Evolutionary conservation across 2,113 vertebrate genomes (phyloP), one percentile per base, ranked within the genome.

Genomic region (Scolopax mira): DNA sequence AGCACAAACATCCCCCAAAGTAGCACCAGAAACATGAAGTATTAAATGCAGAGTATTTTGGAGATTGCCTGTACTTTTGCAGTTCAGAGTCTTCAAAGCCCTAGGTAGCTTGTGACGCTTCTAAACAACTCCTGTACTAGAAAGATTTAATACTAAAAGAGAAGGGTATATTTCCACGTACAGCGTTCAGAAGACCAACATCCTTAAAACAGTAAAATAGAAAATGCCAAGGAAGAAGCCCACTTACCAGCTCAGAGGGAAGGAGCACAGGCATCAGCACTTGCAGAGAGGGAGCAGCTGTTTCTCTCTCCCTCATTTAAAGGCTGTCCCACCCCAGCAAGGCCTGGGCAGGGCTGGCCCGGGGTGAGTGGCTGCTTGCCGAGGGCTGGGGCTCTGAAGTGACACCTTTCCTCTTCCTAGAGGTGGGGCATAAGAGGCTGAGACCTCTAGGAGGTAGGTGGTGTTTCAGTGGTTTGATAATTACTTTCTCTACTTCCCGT

Each of bases 151-250:
- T 5, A 13, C 41, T 42, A 6, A 22, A 27, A 41, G 37, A 17
- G 13, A 33, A 61, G 24, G 17, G 17, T 0, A 0, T 15, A 6
- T 25, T n/a, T 48, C 37, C 17, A 15, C 1, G 2, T 28, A 37
- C 41, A 70, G 57, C 4, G 0, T 28, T 54, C 30, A 24, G 42
- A 46, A 66, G 18, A 46, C 22, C 18, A 7, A 0, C 18, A 49
- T 78, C 60, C 28, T 39, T 71, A n/a, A 30, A 51, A 15, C 1
- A 62, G 25, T 22, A 46, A 33, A 44, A 31, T 1, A 62, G 10
- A 16, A 37, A 51, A 66, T 7, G 28, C 27, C 11, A 10, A 71
- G 65, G 21, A 71, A 19, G 11, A 69, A 25, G 54, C 23, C 3
- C 39, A 57, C 64, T 24, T 57, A 64, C 55, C 75, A 27, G 71